Evolutionary conservation across 2,888 invertebrate genomes (phyloP), one percentile per base, ranked within the genome.

Genomic region (Nebria salina): DNA sequence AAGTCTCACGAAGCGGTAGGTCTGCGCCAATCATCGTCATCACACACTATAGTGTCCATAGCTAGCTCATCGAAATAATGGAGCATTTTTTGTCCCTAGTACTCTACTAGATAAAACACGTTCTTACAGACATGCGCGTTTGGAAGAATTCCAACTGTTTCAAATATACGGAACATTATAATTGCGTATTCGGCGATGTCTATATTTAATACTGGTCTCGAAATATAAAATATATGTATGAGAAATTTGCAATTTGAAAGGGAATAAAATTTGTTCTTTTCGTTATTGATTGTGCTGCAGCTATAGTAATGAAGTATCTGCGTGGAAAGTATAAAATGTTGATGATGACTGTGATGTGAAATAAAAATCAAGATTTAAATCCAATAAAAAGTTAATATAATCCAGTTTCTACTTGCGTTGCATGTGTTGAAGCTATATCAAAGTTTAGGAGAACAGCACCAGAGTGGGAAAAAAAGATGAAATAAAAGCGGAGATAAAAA

Each of bases 1-100:
- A 54, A 54, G 54, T 54, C 54, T 54, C 54, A 54, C 54, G 54
- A 54, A 54, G 54, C 54, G 54, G 54, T 54, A 54, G 54, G 54
- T 54, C 54, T 54, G 54, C 54, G 13, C 54, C 54, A 54, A 54
- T 54, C 54, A 54, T 54, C 54, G 34, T 34, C 34, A 34, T 34
- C 54, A 54, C 54, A 54, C 8, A 54, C 54, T 54, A 54, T 54
- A 54, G 4, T 7, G 13, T 34, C 34, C 34, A 34, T 4, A 2
- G 34, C 34, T 54, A 54, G 54, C 8, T 54, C 54, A 7, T 13
- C 54, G 54, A 54, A 54, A 54, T 54, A 54, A 54, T 54, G 13
- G 54, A 54, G 54, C 54, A 54, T 13, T 54, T 54, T 54, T 54
- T 54, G 54, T 54, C 54, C 54, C 13, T n/a, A 54, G 11, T 13